Evolutionary conservation across 2,888 invertebrate species (phyloP).

Genomic region (Chrysodeixis includens): DNA sequence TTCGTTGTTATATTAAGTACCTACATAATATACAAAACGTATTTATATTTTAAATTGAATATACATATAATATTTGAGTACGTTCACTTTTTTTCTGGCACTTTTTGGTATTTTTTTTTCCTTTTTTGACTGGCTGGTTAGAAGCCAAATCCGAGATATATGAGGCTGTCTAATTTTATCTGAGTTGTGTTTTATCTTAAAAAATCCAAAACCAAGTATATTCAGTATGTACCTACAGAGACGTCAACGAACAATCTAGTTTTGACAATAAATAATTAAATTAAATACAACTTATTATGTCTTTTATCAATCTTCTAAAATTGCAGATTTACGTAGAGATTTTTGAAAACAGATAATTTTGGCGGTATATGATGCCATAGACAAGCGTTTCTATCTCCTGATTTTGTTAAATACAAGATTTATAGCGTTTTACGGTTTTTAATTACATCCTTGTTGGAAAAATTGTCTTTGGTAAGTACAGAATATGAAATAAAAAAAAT

Average conservation of each 20-base stretch:
- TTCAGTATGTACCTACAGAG: constrained; percentile 20
- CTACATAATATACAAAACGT: too few relatives aligned
- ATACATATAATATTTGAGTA: neutral
- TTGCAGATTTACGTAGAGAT: constrained; percentile 1
- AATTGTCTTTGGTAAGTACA: constrained; percentile 41
- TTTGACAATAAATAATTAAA: constrained; percentile 19
- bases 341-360: neutral
- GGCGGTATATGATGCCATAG: neutral
- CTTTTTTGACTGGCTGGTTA: too few relatives aligned
- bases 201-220: constrained; percentile 31
- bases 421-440: neutral
- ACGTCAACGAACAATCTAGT: constrained; percentile 20
- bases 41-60: too few relatives aligned
- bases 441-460: constrained; percentile 25
- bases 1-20: neutral
- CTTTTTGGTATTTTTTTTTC: too few relatives aligned
- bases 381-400: neutral
- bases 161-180: neutral
- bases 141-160: too few relatives aligned
- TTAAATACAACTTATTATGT: constrained; percentile 34
- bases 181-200: neutral
- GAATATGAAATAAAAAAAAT: constrained; percentile 27
- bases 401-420: neutral
- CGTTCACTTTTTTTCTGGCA: too few relatives aligned
- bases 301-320: constrained; percentile 32